Evolutionary conservation across 2,797 vertebrate genomes (phyloP).

Genomic region (Catharus ustulatus): DNA sequence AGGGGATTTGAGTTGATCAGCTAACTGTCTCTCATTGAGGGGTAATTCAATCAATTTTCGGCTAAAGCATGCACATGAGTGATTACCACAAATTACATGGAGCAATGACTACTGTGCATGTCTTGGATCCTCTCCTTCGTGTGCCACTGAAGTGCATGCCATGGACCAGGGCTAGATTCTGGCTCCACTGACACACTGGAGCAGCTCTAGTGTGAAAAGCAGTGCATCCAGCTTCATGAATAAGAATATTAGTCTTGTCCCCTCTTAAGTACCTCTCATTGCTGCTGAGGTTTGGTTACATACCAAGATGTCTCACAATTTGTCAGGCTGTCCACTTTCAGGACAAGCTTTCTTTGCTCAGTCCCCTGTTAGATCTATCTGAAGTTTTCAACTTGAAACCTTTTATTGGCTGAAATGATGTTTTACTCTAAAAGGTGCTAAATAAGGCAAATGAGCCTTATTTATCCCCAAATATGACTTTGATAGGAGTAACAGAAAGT

Average conservation of each 20-base stretch:
- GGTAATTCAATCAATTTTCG: not conserved
- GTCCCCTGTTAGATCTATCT: not conserved
- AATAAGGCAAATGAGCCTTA: not conserved
- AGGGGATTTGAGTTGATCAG: not conserved
- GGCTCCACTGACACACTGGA: not conserved
- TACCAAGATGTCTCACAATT: fast-evolving
- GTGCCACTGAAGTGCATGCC: fast-evolving
- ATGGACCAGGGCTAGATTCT: not conserved
- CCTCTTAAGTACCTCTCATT: not conserved
- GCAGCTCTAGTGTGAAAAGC: not conserved
- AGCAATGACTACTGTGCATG: not conserved
- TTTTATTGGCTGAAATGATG: not conserved
- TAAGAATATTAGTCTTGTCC: not conserved
- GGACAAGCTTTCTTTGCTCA: not conserved
- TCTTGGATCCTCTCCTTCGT: not conserved
- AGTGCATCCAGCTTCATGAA: not conserved
- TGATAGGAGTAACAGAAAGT: not conserved
- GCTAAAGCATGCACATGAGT: not conserved
- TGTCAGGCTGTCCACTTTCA: not conserved
- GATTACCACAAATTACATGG: not conserved
- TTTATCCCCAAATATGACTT: not conserved
- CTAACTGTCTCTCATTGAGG: not conserved
- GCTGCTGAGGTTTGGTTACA: not conserved
- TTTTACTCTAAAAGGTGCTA: not conserved
- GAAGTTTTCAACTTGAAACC: not conserved